phyloP scores from a whole-genome alignment of 2,888 invertebrate species.

The Synanthedon formicaeformis region DNA sequence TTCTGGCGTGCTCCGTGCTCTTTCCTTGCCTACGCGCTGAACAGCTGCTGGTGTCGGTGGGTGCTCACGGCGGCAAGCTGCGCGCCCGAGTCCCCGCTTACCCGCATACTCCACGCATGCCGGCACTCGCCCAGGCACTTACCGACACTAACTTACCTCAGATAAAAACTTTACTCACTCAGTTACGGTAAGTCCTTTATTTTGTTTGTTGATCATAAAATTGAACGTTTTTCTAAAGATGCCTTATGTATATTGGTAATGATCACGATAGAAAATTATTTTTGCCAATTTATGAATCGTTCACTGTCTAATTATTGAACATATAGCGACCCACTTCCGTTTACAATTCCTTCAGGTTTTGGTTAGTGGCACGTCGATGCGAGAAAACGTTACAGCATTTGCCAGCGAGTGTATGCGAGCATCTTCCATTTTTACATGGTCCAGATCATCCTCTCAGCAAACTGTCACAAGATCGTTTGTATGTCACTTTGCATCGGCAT shows the following conservation, averaged over 20 bases:
- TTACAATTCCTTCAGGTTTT: constrained; percentile 70
- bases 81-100: constrained; percentile 94
- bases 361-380: constrained; percentile 92
- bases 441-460: constrained; percentile 83
- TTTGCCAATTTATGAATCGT: not conserved
- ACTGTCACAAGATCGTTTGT: constrained; percentile 83
- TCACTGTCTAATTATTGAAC: too few species aligned
- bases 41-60: constrained; percentile 91
- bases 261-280: not conserved
- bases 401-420: constrained; percentile 88
- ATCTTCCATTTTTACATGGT: constrained; percentile 84
- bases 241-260: too few species aligned
- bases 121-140: constrained; percentile 85
- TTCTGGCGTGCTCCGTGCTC: constrained; percentile 89
- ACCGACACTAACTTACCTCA: constrained; percentile 31
- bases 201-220: too few species aligned
- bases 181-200: constrained; percentile 52
- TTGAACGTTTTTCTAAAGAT: too few species aligned
- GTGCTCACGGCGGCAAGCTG: constrained; percentile 92
- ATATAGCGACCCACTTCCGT: not conserved
- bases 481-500: constrained; percentile 85
- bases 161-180: constrained; percentile 46
- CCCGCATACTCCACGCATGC: constrained; percentile 80
- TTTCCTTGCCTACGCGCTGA: constrained; percentile 93
- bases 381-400: constrained; percentile 95